A percentile compares a stretch with the other conserved stretches of the same genome.
phyloP scores from a whole-genome alignment of 2,888 invertebrate species.

The Drosophila ezoana region DNA sequence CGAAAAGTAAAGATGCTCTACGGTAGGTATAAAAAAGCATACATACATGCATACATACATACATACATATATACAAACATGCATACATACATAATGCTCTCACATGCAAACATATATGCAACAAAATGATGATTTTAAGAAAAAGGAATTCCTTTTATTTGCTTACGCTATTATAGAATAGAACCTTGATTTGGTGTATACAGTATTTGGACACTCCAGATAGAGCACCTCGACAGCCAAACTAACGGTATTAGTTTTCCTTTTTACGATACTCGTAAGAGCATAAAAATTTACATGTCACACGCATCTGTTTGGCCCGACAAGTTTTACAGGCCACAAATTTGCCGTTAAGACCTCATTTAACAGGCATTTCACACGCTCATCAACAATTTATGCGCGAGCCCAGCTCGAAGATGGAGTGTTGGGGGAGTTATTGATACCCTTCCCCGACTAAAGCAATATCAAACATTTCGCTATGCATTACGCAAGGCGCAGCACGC shows the following conservation, averaged over 20 bases:
- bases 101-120: no score
- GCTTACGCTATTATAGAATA: no score
- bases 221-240: not conserved
- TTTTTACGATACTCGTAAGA: not conserved
- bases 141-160: no score
- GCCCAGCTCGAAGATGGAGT: no score
- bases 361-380: slow-evolving; percentile 46
- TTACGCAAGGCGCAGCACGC: slow-evolving; percentile 32
- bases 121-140: no score
- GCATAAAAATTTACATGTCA: slow-evolving; percentile 7
- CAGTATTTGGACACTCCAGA: not conserved
- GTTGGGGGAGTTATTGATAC: slow-evolving; percentile 3
- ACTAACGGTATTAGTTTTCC: not conserved
- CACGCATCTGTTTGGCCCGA: slow-evolving; percentile 2
- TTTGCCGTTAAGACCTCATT: slow-evolving; percentile 25
- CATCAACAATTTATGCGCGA: slow-evolving; percentile 39
- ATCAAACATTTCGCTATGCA: slow-evolving; percentile 60
- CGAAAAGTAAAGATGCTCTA: no score
- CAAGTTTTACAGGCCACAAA: slow-evolving; percentile 23
- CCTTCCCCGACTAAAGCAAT: slow-evolving; percentile 4
- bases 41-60: no score
- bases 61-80: no score
- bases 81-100: no score
- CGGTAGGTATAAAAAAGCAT: no score
- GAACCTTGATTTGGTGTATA: no score